A percentile compares a stretch with the other conserved stretches of the same genome.
Evolutionary conservation across 2,888 invertebrate species (phyloP).

Genomic region (Cybosia mesomella): DNA sequence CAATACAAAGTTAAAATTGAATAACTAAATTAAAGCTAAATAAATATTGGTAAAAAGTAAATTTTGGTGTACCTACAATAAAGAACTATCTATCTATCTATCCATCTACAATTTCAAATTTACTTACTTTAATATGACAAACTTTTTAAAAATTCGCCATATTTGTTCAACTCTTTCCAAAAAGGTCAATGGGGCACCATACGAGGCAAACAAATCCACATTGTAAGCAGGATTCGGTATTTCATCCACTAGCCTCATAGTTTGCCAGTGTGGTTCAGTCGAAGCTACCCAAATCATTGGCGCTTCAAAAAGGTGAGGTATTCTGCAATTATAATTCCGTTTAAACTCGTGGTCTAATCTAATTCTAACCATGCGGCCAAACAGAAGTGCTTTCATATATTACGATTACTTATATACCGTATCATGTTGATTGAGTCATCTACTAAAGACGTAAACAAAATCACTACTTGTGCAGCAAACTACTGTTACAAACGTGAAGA

Average conservation of each 20-base stretch:
- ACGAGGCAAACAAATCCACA: constrained; percentile 62
- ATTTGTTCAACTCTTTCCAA: constrained; percentile 59
- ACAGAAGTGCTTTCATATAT: neutral
- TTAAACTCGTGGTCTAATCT: too few relatives aligned
- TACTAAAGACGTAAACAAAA: neutral
- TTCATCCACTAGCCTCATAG: constrained; percentile 66
- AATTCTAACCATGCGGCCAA: neutral
- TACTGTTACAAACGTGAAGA: too few relatives aligned
- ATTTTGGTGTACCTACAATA: too few relatives aligned
- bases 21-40: too few relatives aligned
- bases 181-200: constrained; percentile 60
- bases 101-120: neutral
- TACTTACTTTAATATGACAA: constrained; percentile 58
- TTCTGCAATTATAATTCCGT: constrained; percentile 55
- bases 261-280: constrained; percentile 70
- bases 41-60: too few relatives aligned
- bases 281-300: constrained; percentile 72
- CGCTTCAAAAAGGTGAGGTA: constrained; percentile 66
- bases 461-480: neutral
- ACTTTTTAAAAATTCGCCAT: constrained; percentile 56
- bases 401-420: neutral
- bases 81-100: too few relatives aligned
- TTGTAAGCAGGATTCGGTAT: constrained; percentile 69
- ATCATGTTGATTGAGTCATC: neutral
- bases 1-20: too few relatives aligned